Percentiles rank a stretch among this genome's conserved stretches.
These are phyloP conservation scores for Alviniconcha strummeri DNA, from an alignment of 2,888 invertebrate genomes.

Conservation along the genomic window DNA sequence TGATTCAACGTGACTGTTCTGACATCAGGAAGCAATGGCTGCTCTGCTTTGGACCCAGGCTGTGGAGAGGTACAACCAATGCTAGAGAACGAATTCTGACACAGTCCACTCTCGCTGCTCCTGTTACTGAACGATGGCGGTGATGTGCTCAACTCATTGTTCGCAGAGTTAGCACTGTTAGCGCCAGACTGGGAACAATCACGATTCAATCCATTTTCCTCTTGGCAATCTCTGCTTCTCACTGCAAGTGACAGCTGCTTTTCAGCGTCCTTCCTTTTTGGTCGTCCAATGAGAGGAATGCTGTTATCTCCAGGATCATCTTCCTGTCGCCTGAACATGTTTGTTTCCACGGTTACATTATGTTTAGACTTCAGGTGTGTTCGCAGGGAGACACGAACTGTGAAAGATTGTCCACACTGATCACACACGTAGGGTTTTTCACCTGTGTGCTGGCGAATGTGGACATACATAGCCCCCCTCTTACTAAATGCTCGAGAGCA, in stretches of 20 bases:
- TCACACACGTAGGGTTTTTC: slow-evolving; percentile 31
- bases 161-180: background rate
- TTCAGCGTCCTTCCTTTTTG: slow-evolving; percentile 4
- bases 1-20: too few species aligned
- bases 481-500: slow-evolving; percentile 20
- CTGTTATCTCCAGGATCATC: slow-evolving; percentile 5
- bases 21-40: background rate
- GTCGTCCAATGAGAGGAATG: slow-evolving; percentile 5
- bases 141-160: too few species aligned
- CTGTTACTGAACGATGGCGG: too few species aligned
- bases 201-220: background rate
- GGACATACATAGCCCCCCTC: slow-evolving; percentile 24
- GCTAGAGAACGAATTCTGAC: too few species aligned
- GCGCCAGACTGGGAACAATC: background rate
- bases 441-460: slow-evolving; percentile 24
- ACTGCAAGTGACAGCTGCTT: background rate
- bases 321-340: background rate
- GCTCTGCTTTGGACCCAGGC: background rate
- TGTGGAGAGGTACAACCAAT: too few species aligned
- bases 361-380: slow-evolving; percentile 19
- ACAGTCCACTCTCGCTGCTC: too few species aligned
- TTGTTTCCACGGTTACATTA: slow-evolving; percentile 1
- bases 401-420: slow-evolving; percentile 25
- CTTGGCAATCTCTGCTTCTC: too few species aligned
- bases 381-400: slow-evolving; percentile 14